Evolutionary conservation across 2,113 vertebrate species (phyloP).

Genomic region (Eretmochelys imbricata): DNA sequence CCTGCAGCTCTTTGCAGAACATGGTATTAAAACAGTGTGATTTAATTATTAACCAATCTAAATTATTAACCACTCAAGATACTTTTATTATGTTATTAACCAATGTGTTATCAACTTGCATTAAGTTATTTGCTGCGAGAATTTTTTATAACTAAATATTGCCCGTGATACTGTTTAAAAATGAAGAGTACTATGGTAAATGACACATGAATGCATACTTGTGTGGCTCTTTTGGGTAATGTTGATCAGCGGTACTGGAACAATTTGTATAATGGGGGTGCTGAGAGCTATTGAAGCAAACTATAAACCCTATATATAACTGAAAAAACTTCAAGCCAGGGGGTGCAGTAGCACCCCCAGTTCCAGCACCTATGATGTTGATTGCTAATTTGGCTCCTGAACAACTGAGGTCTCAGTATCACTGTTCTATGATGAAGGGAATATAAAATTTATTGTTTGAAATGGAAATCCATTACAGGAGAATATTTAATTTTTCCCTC

Average conservation of each 20-base stretch:
- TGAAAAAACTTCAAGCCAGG: too few relatives aligned
- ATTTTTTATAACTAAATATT: not conserved
- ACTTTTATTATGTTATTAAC: too few relatives aligned
- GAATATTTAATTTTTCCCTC: accelerated
- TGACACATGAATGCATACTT: not conserved
- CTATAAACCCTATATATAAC: too few relatives aligned
- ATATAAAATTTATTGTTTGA: accelerated
- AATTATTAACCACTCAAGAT: not conserved
- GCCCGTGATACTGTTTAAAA: not conserved
- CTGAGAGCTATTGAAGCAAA: too few relatives aligned
- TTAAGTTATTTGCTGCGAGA: not conserved
- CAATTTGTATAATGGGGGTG: too few relatives aligned
- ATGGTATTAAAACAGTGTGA: not conserved
- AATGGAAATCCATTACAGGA: not conserved
- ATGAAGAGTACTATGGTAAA: not conserved
- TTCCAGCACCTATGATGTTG: not conserved
- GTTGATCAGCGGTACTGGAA: not conserved
- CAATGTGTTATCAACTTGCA: not conserved
- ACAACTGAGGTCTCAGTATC: not conserved
- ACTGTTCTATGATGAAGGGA: not conserved
- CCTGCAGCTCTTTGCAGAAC: not conserved
- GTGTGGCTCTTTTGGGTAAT: not conserved
- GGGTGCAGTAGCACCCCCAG: too few relatives aligned
- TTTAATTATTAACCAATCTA: not conserved
- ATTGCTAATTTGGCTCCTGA: not conserved